Evolutionary conservation across 2,113 vertebrate species (phyloP).

Genomic region (Pan paniscus): DNA sequence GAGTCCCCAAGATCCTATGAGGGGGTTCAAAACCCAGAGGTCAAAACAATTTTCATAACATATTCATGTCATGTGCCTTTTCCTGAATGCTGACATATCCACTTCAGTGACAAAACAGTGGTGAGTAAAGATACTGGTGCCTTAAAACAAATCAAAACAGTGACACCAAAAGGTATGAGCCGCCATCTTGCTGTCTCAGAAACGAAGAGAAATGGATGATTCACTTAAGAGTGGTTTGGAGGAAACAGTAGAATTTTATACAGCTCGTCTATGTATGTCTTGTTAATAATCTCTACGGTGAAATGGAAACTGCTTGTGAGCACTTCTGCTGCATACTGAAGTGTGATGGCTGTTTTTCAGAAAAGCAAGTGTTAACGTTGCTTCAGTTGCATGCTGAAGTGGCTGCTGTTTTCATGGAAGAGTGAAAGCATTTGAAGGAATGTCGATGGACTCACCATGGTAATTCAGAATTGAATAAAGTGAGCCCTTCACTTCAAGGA

Average conservation of each 20-base stretch:
- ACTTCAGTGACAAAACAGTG: background rate
- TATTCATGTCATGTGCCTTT: background rate
- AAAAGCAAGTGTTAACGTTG: background rate
- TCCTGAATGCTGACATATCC: too few species aligned
- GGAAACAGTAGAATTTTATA: background rate
- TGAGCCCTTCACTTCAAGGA: background rate
- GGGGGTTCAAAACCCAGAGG: background rate
- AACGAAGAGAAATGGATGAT: accelerated
- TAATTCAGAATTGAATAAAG: background rate
- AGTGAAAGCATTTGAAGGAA: too few species aligned
- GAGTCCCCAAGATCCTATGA: accelerated
- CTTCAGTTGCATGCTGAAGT: background rate
- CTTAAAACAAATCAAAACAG: background rate
- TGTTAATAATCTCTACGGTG: too few species aligned
- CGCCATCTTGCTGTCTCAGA: too few species aligned
- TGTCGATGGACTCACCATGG: background rate
- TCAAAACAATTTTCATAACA: background rate
- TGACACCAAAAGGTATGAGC: too few species aligned
- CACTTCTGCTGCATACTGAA: background rate
- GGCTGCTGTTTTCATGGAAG: background rate
- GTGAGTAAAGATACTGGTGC: background rate
- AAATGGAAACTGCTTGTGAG: too few species aligned
- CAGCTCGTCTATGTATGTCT: too few species aligned
- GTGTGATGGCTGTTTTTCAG: too few species aligned
- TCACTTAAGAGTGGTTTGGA: background rate